These are phyloP conservation scores for Auanema sp. DNA, from an alignment of 2,888 invertebrate species.

Conservation along the genomic window DNA sequence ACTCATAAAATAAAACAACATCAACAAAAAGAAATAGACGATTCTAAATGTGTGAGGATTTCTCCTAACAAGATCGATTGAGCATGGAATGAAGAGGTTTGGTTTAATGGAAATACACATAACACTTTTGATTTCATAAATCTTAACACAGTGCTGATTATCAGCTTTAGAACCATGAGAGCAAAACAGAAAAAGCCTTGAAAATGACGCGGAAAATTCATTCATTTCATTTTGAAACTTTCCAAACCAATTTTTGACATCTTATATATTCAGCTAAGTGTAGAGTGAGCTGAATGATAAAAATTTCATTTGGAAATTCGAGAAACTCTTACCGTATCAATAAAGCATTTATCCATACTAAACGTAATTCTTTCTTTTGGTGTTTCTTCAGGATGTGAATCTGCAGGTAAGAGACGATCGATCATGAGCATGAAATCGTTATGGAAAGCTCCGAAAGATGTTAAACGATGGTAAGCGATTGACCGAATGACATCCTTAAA, in stretches of 20 bases:
- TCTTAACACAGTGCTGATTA: no score
- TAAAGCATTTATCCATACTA: constrained; percentile 71
- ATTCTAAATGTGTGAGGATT: no score
- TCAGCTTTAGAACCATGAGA: no score
- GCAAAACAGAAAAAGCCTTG: no score
- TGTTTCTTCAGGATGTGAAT: constrained; percentile 60
- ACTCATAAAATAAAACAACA: no score
- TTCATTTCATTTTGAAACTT: constrained; percentile 42
- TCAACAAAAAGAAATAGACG: no score
- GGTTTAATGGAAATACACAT: no score
- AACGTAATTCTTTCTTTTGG: constrained; percentile 80
- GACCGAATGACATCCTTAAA: constrained; percentile 71
- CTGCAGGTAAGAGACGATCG: constrained; percentile 61
- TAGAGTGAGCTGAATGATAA: constrained; percentile 63
- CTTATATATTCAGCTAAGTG: constrained; percentile 66
- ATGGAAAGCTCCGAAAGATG: constrained; percentile 92
- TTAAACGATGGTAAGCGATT: constrained; percentile 84
- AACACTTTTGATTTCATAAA: no score
- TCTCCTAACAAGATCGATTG: no score
- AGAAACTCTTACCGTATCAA: constrained; percentile 53
- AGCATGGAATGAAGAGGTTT: no score
- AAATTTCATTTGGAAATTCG: no score
- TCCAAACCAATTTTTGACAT: constrained; percentile 59
- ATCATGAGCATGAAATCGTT: constrained; percentile 96
- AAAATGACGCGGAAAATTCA: no score